Conservation (phyloP, 1,140 invertebrate species). For the Apocrypta bakeri region DNA sequence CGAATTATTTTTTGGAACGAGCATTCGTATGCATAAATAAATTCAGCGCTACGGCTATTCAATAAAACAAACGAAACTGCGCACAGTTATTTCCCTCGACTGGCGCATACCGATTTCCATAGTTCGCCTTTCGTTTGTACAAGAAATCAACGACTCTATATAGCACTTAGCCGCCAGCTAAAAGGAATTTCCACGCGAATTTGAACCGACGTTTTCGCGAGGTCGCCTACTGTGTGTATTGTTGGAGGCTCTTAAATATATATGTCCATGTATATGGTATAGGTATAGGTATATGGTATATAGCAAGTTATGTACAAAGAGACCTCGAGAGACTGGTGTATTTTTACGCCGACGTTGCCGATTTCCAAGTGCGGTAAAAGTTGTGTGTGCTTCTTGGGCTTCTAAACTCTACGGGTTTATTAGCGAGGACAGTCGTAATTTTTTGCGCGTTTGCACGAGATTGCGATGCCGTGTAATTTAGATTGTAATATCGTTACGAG, state of each 20-base stretch:
- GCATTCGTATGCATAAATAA: too few species aligned
- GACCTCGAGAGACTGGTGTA: conserved; percentile 18
- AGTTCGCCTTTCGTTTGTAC: neutral
- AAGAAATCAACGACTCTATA: neutral
- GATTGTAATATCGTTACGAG: neutral
- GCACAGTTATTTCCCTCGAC: neutral
- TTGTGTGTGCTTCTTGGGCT: neutral
- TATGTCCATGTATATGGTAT: neutral
- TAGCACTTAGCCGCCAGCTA: neutral
- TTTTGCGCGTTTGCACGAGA: neutral
- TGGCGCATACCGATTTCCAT: neutral
- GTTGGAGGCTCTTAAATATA: too few species aligned
- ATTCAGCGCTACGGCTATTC: neutral
- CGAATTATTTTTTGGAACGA: too few species aligned
- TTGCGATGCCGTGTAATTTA: neutral
- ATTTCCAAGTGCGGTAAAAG: neutral
- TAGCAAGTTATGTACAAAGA: too few species aligned
- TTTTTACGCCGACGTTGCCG: conserved; percentile 18
- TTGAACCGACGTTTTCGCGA: conserved; percentile 29
- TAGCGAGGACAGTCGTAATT: neutral
- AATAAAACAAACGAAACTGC: neutral
- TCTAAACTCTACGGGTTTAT: conserved; percentile 6
- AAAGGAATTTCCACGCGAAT: neutral
- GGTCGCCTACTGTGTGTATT: conserved; percentile 17
- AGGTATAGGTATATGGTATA: too few species aligned